Evolutionary conservation across 1,140 invertebrate species (phyloP), one percentile per base, ranked within the genome.

Genomic region (Lepidurus couesii): DNA sequence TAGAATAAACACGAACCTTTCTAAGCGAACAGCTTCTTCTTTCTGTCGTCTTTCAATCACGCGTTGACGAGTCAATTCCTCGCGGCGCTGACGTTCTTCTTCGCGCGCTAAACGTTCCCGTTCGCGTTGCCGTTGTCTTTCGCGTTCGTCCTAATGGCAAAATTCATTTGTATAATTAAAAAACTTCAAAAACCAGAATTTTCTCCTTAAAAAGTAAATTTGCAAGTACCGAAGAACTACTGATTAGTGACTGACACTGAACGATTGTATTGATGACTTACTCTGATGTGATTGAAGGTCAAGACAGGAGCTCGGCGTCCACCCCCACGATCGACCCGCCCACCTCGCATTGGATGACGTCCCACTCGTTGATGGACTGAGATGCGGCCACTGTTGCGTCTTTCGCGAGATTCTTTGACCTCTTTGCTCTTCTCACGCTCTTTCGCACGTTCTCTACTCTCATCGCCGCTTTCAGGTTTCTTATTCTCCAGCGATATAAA

Each of bases 1-100:
- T 11, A 47, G 6, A 47, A 47, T 47, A 1, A 47, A 65, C 2
- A 65, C 8, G 1, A 76, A 84, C 82, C 86, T 84, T 76, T 92
- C 92, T 45, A 96, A 86, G 42, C 92, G 89, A 44, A 90, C 87
- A 44, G 93, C 91, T 85, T 97, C 95, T 81, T 92, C 90, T 16
- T 91, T 87, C 82, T 95, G 92, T 13, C 91, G 88, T 8, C 92
- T 87, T 81, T 95, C 92, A 13, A 93, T 89, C 82, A 94, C 92
- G 8, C 90, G 86, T 80, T 93, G 89, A 75, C 91, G 87, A 45
- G 89, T 86, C 79, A 90, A 87, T 79, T 92, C 91, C 79, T 91
- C 91, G 74, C 91, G 88, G 42, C 92, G 87, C 13, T 92, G 87
- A 78, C 93, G 89, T 81, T 94, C 92, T 80, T 85, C 83, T 83